Evolutionary conservation across 2,797 vertebrate genomes (phyloP).

Genomic region (Alcedo quadribrachys): DNA sequence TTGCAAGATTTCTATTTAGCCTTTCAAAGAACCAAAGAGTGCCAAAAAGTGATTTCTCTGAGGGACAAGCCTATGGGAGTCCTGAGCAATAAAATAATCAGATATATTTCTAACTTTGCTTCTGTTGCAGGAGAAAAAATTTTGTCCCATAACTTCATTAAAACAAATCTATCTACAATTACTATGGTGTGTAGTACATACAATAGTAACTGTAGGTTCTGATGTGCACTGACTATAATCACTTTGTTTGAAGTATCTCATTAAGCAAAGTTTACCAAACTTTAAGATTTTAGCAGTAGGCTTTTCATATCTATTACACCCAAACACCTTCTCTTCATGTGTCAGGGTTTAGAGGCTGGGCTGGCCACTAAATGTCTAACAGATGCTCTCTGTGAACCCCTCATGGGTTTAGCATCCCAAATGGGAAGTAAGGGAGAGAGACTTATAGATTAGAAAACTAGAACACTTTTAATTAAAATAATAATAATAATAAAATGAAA

Average conservation of each 20-base stretch:
- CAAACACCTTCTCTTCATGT: background rate
- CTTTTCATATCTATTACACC: background rate
- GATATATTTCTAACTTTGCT: background rate
- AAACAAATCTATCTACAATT: background rate
- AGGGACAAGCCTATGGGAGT: background rate
- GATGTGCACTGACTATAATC: background rate
- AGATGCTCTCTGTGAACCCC: background rate
- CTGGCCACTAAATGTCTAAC: background rate
- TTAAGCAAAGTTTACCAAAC: background rate
- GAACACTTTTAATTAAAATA: background rate
- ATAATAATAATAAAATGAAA: background rate
- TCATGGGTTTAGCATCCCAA: background rate
- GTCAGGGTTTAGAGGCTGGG: background rate
- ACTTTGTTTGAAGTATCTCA: background rate
- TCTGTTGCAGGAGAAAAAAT: background rate
- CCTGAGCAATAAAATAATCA: background rate
- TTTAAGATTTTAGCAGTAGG: background rate
- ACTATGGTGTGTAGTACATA: background rate
- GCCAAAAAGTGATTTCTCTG: background rate
- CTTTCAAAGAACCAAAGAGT: background rate
- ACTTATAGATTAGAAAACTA: background rate
- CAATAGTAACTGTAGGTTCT: background rate
- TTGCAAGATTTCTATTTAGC: background rate
- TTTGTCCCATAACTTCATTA: background rate
- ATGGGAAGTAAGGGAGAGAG: background rate